These are phyloP conservation scores for Periparus ater DNA, from an alignment of 2,797 vertebrate species.

Conservation along the genomic window DNA sequence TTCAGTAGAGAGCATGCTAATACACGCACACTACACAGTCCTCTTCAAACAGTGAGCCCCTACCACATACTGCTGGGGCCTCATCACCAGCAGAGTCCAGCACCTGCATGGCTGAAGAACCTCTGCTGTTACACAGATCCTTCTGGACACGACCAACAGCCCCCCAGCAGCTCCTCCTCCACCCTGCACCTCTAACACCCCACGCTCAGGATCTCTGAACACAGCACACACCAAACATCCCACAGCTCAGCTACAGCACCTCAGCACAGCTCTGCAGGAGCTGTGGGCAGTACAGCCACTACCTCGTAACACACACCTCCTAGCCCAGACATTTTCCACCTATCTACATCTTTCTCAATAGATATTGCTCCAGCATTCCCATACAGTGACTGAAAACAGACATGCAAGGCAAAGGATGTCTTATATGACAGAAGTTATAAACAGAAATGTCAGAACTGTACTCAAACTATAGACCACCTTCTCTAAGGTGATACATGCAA, in stretches of 20 bases:
- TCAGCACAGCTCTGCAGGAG: not conserved
- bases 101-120: not conserved
- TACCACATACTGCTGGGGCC: accelerated
- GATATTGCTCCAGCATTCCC: not conserved
- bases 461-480: not conserved
- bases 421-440: not conserved
- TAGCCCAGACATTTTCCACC: not conserved
- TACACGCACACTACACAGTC: not conserved
- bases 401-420: not conserved
- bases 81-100: not conserved
- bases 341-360: accelerated
- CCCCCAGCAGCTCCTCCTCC: not conserved
- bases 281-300: not conserved
- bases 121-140: not conserved
- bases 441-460: not conserved
- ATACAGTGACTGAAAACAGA: not conserved
- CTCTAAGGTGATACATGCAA: not conserved
- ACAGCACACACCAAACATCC: not conserved
- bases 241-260: not conserved
- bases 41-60: not conserved
- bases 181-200: not conserved
- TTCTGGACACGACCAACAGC: not conserved
- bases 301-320: not conserved
- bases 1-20: not conserved
- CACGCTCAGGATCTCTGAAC: not conserved